Conservation (phyloP, 2,888 invertebrate species). For the Trimorus sp. region DNA sequence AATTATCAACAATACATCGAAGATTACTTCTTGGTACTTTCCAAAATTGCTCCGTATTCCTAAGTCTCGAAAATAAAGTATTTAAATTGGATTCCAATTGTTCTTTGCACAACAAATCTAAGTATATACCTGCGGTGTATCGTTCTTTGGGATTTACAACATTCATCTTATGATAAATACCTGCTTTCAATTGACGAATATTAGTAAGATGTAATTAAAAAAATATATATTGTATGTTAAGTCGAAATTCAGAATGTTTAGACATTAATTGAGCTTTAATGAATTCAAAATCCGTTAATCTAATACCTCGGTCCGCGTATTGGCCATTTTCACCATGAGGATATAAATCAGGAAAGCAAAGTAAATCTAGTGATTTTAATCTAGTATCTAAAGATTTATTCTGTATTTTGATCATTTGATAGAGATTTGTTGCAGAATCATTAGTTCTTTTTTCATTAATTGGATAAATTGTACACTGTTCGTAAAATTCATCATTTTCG, state of each 20-base stretch:
- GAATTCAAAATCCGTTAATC: slow-evolving; percentile 51
- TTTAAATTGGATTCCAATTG: slow-evolving; percentile 26
- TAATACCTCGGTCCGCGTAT: slow-evolving; percentile 48
- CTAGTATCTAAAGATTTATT: slow-evolving; percentile 65
- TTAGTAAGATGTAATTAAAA: slow-evolving; percentile 69
- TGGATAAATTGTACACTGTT: too few relatives aligned
- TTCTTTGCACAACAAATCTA: slow-evolving; percentile 27
- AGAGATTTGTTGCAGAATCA: too few relatives aligned
- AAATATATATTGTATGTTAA: slow-evolving; percentile 70
- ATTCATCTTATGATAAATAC: slow-evolving; percentile 51
- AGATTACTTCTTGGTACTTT: slow-evolving; percentile 2
- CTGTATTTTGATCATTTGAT: slow-evolving; percentile 68
- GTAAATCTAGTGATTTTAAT: slow-evolving; percentile 61
- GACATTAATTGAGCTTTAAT: slow-evolving; percentile 69
- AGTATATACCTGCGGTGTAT: slow-evolving; percentile 32
- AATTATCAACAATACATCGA: neutral
- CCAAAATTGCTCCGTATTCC: slow-evolving; percentile 66
- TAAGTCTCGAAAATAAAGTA: slow-evolving; percentile 61
- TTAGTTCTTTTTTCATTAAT: too few relatives aligned
- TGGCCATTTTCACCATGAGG: slow-evolving; percentile 56
- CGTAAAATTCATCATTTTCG: too few relatives aligned
- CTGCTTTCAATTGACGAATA: slow-evolving; percentile 4
- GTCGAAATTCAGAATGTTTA: slow-evolving; percentile 66
- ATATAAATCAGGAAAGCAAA: slow-evolving; percentile 69
- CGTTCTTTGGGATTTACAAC: slow-evolving; percentile 29